A percentile compares a stretch with the other conserved stretches of the same genome.
Conservation (phyloP, 2,113 vertebrate species). For the Desmodus rotundus region DNA sequence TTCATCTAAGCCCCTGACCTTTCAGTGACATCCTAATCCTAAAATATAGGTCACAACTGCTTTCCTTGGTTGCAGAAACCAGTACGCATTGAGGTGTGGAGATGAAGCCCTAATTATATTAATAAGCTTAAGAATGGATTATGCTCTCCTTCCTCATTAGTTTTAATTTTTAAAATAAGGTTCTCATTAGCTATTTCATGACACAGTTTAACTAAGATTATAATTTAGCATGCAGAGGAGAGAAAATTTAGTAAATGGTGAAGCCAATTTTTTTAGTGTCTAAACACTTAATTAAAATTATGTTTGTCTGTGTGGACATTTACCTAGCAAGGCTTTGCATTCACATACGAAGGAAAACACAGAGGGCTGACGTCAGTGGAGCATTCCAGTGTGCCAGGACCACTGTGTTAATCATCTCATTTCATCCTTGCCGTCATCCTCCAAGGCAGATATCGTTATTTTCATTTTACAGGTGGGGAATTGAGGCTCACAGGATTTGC, state of each 20-base stretch:
- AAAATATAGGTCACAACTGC: not conserved
- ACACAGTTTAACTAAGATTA: conserved; percentile 42
- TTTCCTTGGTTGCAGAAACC: conserved; percentile 23
- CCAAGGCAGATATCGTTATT: not conserved
- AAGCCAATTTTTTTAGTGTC: conserved; percentile 25
- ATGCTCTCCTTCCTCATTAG: conserved; percentile 3
- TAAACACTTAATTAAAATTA: conserved; percentile 46
- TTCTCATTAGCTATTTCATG: conserved; percentile 44
- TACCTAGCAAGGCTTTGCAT: not conserved
- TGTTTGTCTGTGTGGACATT: conserved; percentile 2
- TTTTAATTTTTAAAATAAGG: conserved; percentile 40
- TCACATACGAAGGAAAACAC: not conserved
- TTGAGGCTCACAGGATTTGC: not conserved
- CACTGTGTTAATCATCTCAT: not conserved
- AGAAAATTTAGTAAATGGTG: conserved; percentile 29
- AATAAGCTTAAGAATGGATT: conserved; percentile 44
- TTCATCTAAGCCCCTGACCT: not conserved
- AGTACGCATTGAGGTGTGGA: not conserved
- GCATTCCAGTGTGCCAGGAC: not conserved
- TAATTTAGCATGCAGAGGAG: conserved; percentile 36
- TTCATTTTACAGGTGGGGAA: not conserved
- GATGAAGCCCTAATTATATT: conserved; percentile 37
- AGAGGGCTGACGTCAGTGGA: not conserved
- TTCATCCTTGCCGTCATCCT: not conserved
- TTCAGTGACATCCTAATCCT: not conserved